Conservation (phyloP, 2,888 invertebrate genomes). For the Drosophila percnosoma region DNA sequence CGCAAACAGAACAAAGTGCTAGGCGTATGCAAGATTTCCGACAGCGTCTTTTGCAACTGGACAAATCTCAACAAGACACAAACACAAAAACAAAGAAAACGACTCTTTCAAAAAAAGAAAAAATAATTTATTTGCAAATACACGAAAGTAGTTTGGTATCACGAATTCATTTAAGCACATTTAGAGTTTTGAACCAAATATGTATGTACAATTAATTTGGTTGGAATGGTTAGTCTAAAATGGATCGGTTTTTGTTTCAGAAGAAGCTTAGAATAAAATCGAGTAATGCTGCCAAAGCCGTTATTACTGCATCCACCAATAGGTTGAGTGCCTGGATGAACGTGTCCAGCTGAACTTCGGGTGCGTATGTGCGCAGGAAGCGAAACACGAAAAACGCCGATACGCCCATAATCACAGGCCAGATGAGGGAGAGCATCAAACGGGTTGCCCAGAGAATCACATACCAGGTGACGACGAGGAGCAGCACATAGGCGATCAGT, state of each 20-base stretch:
- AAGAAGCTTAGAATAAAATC: neutral
- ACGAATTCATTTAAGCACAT: neutral
- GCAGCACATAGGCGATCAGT: slow-evolving; percentile 63
- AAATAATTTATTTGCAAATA: too few species aligned
- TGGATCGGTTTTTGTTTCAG: neutral
- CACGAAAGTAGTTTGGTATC: neutral
- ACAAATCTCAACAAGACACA: neutral
- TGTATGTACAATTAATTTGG: slow-evolving; percentile 12
- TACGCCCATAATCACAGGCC: slow-evolving; percentile 67
- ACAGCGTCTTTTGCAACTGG: slow-evolving; percentile 12
- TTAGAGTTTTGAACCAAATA: neutral
- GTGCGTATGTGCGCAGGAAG: slow-evolving; percentile 19
- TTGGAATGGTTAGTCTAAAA: neutral
- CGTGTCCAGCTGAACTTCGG: slow-evolving; percentile 26
- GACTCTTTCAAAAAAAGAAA: too few species aligned
- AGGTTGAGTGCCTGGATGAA: neutral
- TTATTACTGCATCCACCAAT: slow-evolving; percentile 6
- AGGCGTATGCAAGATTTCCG: slow-evolving; percentile 18
- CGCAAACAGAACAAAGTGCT: neutral
- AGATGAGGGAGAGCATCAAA: slow-evolving; percentile 69
- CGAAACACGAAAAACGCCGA: slow-evolving; percentile 51
- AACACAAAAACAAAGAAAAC: neutral
- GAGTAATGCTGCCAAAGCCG: neutral
- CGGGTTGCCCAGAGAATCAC: slow-evolving; percentile 61
- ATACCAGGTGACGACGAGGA: slow-evolving; percentile 74